Conservation (phyloP, 2,888 invertebrate species). For the Eupeodes latifasciatus region DNA sequence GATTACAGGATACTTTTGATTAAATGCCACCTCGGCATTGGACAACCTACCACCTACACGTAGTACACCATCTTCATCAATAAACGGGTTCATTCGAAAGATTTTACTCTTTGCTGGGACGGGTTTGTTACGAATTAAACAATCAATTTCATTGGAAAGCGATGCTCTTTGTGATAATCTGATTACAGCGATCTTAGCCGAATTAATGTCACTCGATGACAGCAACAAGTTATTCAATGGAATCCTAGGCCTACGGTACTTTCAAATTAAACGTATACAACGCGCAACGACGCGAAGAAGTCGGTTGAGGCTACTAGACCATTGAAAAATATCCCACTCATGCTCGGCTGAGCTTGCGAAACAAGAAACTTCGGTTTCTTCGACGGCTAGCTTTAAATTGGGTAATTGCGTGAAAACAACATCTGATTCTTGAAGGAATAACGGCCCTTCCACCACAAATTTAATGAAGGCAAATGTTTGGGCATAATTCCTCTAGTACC, state of each 20-base stretch:
- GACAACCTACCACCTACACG: slow-evolving; percentile 70
- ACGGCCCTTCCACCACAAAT: slow-evolving; percentile 47
- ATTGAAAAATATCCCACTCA: no score
- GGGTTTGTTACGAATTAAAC: neutral
- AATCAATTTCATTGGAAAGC: slow-evolving; percentile 1
- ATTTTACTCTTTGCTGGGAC: slow-evolving; percentile 51
- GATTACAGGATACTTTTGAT: slow-evolving; percentile 72
- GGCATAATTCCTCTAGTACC: slow-evolving; percentile 29
- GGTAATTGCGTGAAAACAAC: neutral
- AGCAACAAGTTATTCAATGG: slow-evolving; percentile 32
- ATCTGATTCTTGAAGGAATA: slow-evolving; percentile 6
- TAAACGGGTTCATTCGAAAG: slow-evolving; percentile 57
- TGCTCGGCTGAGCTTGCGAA: no score
- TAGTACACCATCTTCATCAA: slow-evolving; percentile 61
- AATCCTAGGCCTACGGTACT: slow-evolving; percentile 43
- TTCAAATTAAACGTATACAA: slow-evolving; percentile 53
- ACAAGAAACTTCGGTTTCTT: slow-evolving; percentile 43
- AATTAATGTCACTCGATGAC: slow-evolving; percentile 20
- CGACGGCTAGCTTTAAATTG: neutral
- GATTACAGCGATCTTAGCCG: neutral
- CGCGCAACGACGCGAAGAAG: no score
- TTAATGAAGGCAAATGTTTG: neutral
- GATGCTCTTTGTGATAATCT: neutral
- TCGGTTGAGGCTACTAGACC: no score
- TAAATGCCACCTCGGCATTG: slow-evolving; percentile 61